phyloP scores from a whole-genome alignment of 2,797 vertebrate genomes.

The Mormyrops attenuatus region DNA sequence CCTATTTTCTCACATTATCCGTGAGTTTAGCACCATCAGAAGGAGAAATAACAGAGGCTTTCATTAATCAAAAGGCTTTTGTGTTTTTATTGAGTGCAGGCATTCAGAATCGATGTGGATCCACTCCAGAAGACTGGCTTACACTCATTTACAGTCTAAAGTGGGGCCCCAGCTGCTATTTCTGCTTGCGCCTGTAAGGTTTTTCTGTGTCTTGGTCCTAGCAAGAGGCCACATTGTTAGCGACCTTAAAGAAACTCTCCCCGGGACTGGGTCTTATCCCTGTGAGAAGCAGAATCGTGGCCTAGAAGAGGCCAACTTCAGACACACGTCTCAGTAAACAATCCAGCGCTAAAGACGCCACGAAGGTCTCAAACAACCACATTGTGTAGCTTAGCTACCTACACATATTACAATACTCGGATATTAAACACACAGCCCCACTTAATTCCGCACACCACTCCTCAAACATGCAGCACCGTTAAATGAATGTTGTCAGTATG shows the following conservation, averaged over 20 bases:
- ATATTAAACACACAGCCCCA: neutral
- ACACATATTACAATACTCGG: neutral
- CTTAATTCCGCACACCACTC: neutral
- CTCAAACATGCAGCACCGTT: neutral
- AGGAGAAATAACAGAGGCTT: neutral
- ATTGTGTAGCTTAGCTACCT: neutral
- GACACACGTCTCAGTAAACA: neutral
- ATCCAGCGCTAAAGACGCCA: neutral
- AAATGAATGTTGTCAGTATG: neutral
- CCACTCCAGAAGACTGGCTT: neutral
- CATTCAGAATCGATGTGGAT: conserved; percentile 12
- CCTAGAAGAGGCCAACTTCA: neutral
- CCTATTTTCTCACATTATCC: neutral
- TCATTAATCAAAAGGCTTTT: conserved; percentile 2
- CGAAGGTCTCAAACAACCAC: neutral
- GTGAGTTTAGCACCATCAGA: neutral
- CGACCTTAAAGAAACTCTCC: neutral
- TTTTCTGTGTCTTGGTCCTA: neutral
- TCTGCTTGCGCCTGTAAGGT: neutral
- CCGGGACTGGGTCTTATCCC: neutral
- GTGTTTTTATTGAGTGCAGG: conserved; percentile 6
- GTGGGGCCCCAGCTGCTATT: neutral
- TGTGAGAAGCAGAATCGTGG: neutral
- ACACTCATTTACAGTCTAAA: conserved; percentile 1
- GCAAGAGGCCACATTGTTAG: neutral